A percentile compares a stretch with the other conserved stretches of the same genome.
These are phyloP conservation scores for Phymatocera aterrima DNA, from an alignment of 2,888 invertebrate genomes.

Conservation along the genomic window DNA sequence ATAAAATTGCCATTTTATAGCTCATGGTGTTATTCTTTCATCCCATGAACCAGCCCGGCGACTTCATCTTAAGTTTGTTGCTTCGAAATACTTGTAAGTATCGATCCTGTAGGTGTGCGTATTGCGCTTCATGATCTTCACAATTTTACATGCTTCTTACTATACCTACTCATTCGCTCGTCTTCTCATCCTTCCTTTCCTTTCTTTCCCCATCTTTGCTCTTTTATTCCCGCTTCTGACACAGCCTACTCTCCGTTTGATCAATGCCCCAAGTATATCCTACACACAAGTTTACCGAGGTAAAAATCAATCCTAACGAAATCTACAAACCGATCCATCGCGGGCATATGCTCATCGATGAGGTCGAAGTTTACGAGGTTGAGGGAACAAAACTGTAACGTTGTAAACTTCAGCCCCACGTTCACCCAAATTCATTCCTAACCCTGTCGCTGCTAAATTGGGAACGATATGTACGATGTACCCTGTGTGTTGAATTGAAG, in stretches of 20 bases:
- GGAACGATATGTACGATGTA: background rate
- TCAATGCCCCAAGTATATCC: background rate
- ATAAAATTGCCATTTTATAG: conserved; percentile 33
- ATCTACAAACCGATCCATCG: background rate
- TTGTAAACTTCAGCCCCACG: no score
- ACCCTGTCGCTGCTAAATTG: background rate
- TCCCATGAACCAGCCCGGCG: background rate
- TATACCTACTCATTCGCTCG: no score
- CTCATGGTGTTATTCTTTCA: conserved; percentile 1
- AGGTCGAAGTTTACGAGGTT: no score
- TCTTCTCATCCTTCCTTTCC: no score
- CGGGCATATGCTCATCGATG: no score
- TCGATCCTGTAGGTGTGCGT: background rate
- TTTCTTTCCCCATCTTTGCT: background rate
- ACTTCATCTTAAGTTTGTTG: background rate
- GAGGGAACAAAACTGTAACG: no score
- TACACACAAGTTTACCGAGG: background rate
- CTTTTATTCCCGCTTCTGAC: background rate
- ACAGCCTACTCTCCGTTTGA: background rate
- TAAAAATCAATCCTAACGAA: background rate
- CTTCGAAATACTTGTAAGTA: background rate
- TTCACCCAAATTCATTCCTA: background rate
- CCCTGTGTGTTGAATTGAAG: background rate
- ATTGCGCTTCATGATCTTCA: background rate
- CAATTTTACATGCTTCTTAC: background rate